Conservation (phyloP, 2,888 invertebrate genomes). For the Agrotis ipsilon region DNA sequence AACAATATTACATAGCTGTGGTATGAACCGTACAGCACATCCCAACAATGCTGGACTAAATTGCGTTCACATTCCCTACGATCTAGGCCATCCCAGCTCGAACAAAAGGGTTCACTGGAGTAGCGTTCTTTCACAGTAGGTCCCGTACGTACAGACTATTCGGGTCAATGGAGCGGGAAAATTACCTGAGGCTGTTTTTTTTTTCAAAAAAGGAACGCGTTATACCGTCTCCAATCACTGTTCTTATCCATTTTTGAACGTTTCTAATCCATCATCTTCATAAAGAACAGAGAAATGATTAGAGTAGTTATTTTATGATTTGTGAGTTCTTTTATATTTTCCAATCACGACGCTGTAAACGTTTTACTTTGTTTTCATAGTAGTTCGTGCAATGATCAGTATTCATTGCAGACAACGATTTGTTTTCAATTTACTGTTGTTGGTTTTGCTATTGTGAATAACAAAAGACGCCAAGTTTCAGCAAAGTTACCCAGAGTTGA, state of each 20-base stretch:
- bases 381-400: slow-evolving; percentile 40
- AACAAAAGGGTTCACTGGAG: slow-evolving; percentile 84
- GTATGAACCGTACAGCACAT: slow-evolving; percentile 74
- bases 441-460: slow-evolving; percentile 34
- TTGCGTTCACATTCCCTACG: slow-evolving; percentile 87
- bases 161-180: slow-evolving; percentile 84
- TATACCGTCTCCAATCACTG: slow-evolving; percentile 40
- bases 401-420: slow-evolving; percentile 36
- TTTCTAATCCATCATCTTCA: neutral
- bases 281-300: slow-evolving; percentile 22
- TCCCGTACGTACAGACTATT: slow-evolving; percentile 79
- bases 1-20: slow-evolving; percentile 66
- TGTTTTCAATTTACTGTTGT: slow-evolving; percentile 54
- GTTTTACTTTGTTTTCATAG: slow-evolving; percentile 51
- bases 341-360: slow-evolving; percentile 37
- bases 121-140: slow-evolving; percentile 80
- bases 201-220: slow-evolving; percentile 33
- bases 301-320: slow-evolving; percentile 31
- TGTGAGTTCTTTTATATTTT: slow-evolving; percentile 47
- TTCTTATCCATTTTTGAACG: slow-evolving; percentile 23
- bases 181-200: slow-evolving; percentile 74
- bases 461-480: slow-evolving; percentile 36
- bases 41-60: slow-evolving; percentile 85
- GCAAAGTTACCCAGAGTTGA: slow-evolving; percentile 27
- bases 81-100: slow-evolving; percentile 82